These are phyloP conservation scores for Aporrectodea caliginosa DNA, from an alignment of 1,140 invertebrate genomes.

Conservation along the genomic window DNA sequence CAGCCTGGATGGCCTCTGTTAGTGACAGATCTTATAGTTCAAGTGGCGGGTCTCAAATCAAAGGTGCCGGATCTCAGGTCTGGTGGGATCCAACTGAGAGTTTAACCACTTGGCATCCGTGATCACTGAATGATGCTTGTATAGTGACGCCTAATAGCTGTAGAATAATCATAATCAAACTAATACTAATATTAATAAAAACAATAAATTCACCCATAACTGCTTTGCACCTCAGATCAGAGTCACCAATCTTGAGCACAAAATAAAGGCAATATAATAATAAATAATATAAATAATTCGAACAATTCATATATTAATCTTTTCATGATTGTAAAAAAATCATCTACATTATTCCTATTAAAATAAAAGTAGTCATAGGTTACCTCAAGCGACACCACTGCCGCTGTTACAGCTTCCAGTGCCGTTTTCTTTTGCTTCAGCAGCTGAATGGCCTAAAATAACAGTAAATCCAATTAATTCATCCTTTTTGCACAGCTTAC, in stretches of 20 bases:
- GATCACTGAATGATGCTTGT: no score
- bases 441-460: constrained; percentile 61
- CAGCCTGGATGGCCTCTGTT: no score
- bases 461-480: constrained; percentile 5
- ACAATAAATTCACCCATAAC: neutral
- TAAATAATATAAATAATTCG: neutral
- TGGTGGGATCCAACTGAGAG: no score
- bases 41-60: no score
- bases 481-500: constrained; percentile 19
- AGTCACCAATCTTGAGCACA: neutral
- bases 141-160: no score
- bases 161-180: no score
- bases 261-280: neutral
- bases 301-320: neutral
- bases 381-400: constrained; percentile 73
- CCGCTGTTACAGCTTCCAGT: constrained; percentile 73
- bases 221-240: neutral
- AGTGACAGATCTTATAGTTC: no score
- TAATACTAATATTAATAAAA: neutral
- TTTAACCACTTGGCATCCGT: no score
- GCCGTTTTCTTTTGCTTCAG: constrained; percentile 67
- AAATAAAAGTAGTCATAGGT: constrained; percentile 11
- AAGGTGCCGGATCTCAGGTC: no score
- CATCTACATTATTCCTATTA: no score
- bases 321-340: neutral